Base-by-base conservation (phyloP, 1,140 invertebrate species). In the Meteorus sp. region DNA sequence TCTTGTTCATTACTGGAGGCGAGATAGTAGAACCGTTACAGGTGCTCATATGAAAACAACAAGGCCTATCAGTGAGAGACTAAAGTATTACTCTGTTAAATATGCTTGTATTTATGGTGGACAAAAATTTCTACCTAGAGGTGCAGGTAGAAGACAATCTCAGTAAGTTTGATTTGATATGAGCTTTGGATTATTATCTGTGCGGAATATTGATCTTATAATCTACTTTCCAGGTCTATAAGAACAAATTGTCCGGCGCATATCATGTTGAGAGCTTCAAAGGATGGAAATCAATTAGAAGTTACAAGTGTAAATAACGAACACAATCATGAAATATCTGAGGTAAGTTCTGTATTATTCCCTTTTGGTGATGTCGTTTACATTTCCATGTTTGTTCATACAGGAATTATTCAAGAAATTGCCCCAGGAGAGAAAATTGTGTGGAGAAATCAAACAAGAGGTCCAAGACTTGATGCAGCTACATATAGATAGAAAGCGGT, bases 21-120 rank as follows among this genome's bases (percentile, higher is more conserved):
- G 79, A 61, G 79, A 81, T 53, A 80, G 78, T 31, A 70, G 79
- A 66, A 80, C 78, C 3, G 78, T 81, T 7, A 75, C 68, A 31
- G 77, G 78, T 8, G 79, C 79, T 33, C 76, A 77, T 56, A 80
- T 78, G 76, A 81, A 81, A 70, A 81, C 79, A 23, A 66, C 77
- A 7, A 67, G 79, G 39, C 78, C 76, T 1, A 80, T 81, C 23
- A 76, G 75, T 27, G 68, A 75, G 19, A 57, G 67, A 61, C 60
- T 81, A 3, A 78, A 78, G 52, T 81, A 81, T 68, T 81, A 81
- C 63, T 80, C 78, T 4, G 76, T 81, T 0, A 80, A 80, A 57
- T 81, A 78, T 68, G 78, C 79, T 0, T 81, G 79, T 53, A 78
- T 81, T 47, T 80, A 78, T 61, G 79, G 79, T 2, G 79, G 79